Conservation (phyloP, 2,113 vertebrate species). For the Psilopogon haemacephalus region DNA sequence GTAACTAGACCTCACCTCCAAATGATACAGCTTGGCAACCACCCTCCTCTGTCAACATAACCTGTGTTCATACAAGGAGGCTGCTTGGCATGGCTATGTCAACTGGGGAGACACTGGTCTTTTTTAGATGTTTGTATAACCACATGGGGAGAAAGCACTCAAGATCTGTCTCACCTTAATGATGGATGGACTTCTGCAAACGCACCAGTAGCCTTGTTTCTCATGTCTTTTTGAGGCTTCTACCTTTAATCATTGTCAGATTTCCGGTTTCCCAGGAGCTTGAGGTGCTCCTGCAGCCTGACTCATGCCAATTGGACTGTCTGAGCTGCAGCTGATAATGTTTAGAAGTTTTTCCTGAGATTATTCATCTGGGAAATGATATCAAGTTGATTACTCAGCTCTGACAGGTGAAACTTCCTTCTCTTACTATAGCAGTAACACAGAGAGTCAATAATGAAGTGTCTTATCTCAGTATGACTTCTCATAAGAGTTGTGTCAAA, state of each 20-base stretch:
- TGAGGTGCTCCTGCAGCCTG: constrained; percentile 21
- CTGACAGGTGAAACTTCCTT: constrained; percentile 7
- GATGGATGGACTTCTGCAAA: neutral
- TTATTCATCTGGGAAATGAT: constrained; percentile 66
- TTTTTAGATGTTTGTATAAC: neutral
- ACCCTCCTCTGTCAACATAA: constrained; percentile 3
- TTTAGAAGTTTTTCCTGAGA: constrained; percentile 60
- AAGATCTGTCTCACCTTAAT: constrained; percentile 8
- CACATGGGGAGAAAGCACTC: neutral
- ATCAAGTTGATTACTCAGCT: constrained; percentile 55
- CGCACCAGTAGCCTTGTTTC: constrained; percentile 9
- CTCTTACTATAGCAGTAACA: neutral
- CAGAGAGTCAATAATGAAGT: neutral
- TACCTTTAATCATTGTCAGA: constrained; percentile 27
- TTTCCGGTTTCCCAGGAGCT: constrained; percentile 35
- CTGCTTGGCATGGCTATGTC: neutral
- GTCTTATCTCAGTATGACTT: neutral
- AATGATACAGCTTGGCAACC: neutral
- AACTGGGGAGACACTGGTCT: neutral
- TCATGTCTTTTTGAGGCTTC: neutral
- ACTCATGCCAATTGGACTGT: constrained; percentile 20
- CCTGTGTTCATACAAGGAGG: neutral
- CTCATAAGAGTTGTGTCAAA: neutral
- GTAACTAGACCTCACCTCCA: constrained; percentile 25
- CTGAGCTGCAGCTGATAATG: constrained; percentile 40